These are phyloP conservation scores for Phyllotis vaccarum DNA, from an alignment of 2,797 vertebrate genomes.

Conservation along the genomic window DNA sequence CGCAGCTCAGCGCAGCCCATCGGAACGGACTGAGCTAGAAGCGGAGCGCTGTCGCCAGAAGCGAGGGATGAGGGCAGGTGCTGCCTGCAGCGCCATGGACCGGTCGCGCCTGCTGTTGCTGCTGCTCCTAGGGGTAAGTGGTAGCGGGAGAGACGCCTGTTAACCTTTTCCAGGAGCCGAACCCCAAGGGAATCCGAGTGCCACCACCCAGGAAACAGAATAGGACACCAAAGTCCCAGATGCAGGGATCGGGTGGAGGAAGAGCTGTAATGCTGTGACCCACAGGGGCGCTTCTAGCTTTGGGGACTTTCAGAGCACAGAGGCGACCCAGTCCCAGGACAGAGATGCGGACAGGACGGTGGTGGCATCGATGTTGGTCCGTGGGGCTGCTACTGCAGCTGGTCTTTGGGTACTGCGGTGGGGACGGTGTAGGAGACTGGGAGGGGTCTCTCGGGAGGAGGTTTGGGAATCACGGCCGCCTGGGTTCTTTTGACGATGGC, in stretches of 20 bases:
- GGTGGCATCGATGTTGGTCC: not conserved
- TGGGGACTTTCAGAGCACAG: constrained; percentile 8
- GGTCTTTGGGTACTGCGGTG: not conserved
- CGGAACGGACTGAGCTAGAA: constrained; percentile 43
- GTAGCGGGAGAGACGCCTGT: not conserved
- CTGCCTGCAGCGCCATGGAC: constrained; percentile 75
- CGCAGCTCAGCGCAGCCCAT: constrained; percentile 30
- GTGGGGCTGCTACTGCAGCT: not conserved
- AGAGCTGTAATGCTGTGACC: not conserved
- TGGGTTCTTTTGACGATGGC: constrained; percentile 41
- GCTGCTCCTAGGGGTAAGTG: constrained; percentile 85
- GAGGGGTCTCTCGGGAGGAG: not conserved
- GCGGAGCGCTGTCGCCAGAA: constrained; percentile 55
- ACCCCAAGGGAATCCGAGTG: not conserved
- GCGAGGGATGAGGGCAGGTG: constrained; percentile 76
- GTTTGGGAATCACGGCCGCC: not conserved
- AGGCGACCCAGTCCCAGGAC: constrained; percentile 18
- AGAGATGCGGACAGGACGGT: not conserved
- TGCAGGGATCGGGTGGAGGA: not conserved
- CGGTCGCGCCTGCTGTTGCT: constrained; percentile 66
- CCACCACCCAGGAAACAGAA: not conserved
- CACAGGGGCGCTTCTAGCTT: not conserved
- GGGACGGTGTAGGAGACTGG: not conserved
- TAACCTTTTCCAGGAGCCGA: constrained; percentile 16
- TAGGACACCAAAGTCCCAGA: constrained; percentile 1